These are phyloP conservation scores for Idaea biselata DNA, from an alignment of 2,888 invertebrate genomes.

Conservation along the genomic window DNA sequence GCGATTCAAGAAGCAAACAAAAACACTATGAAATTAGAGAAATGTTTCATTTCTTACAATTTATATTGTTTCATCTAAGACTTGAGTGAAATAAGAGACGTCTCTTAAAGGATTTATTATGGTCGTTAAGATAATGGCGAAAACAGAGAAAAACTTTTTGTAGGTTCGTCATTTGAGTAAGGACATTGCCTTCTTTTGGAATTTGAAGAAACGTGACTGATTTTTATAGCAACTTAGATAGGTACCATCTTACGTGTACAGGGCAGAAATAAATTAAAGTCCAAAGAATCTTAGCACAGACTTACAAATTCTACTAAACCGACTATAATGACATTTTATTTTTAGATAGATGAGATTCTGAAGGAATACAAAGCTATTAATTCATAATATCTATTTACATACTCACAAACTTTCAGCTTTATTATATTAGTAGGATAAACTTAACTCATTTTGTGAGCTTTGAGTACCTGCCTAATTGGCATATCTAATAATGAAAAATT, in stretches of 20 bases:
- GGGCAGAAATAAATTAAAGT: neutral
- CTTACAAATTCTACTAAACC: too few species aligned
- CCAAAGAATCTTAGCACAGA: too few species aligned
- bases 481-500: too few species aligned
- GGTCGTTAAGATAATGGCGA: constrained; percentile 63
- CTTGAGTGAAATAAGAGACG: constrained; percentile 6
- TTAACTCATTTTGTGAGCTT: too few species aligned
- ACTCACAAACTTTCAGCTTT: too few species aligned
- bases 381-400: too few species aligned
- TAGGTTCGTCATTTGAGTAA: constrained; percentile 34
- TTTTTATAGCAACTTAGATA: neutral
- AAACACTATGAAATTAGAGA: neutral
- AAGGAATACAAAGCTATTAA: too few species aligned
- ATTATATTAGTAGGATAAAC: too few species aligned
- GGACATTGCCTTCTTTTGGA: neutral
- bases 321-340: too few species aligned
- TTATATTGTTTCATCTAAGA: neutral
- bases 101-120: constrained; percentile 59
- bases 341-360: too few species aligned
- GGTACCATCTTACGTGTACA: neutral
- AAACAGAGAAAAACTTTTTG: constrained; percentile 69
- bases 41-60: constrained; percentile 1
- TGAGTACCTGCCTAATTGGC: too few species aligned
- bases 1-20: neutral
- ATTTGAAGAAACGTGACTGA: neutral